These are phyloP conservation scores for Platypus cylindrus DNA, from an alignment of 2,888 invertebrate species.

Conservation along the genomic window DNA sequence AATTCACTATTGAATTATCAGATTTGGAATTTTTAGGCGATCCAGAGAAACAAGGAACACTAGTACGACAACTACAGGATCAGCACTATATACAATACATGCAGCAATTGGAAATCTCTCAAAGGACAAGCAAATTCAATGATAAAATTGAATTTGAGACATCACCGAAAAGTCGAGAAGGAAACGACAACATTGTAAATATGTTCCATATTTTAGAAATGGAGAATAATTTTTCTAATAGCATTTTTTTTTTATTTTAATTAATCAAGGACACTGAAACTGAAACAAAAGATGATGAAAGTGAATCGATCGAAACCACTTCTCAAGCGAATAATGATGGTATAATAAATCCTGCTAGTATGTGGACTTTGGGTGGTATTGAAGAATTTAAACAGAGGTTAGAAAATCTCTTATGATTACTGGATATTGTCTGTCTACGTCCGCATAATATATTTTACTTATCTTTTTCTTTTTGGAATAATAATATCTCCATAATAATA, in stretches of 20 bases:
- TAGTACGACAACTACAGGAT: slow-evolving; percentile 91
- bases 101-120: slow-evolving; percentile 67
- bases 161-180: too few species aligned
- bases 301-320: too few species aligned
- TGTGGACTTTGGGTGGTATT: slow-evolving; percentile 91
- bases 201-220: too few species aligned
- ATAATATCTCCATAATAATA: neutral
- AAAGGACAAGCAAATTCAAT: slow-evolving; percentile 25
- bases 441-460: too few species aligned
- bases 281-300: slow-evolving; percentile 15
- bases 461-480: too few species aligned
- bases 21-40: slow-evolving; percentile 36
- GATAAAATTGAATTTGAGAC: slow-evolving; percentile 5
- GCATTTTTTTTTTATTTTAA: too few species aligned
- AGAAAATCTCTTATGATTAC: neutral
- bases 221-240: too few species aligned
- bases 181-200: too few species aligned
- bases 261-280: too few species aligned
- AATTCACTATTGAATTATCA: neutral
- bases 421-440: neutral
- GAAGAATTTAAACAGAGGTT: slow-evolving; percentile 71
- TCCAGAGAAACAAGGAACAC: slow-evolving; percentile 80
- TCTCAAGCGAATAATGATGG: slow-evolving; percentile 17
- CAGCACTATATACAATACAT: slow-evolving; percentile 99
- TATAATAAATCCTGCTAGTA: slow-evolving; percentile 54